Base-by-base conservation (phyloP, 2,888 invertebrate genomes). In the Aleiodes alternator region DNA sequence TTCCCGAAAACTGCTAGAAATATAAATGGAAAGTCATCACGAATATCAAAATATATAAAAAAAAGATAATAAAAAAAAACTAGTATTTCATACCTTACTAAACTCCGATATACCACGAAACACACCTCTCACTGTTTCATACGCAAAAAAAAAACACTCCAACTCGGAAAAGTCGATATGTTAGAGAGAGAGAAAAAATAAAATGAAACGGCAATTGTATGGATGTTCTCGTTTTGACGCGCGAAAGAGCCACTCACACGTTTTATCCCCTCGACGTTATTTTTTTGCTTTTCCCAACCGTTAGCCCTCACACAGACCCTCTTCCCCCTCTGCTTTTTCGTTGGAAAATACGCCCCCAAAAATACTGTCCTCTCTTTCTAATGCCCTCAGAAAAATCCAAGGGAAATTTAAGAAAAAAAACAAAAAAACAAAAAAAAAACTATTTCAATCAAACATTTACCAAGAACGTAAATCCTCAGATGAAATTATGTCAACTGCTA, bases 191-290 rank as follows among this genome's bases (percentile, higher is more conserved):
- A 56, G 16, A 38, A 34, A 23, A 64, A 64, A 64, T 43, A 23
- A 9, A 64, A 29, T 48, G 64, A 43, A 43, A 64, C 64, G 43
- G 9, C 43, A 43, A 43, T 43, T 16, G 43, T 48, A 61, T 43
- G 23, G 57, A 64, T 48, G 66, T 51, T 51, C 68, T 51, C 29
- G 34, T 68, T 51, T 68, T 68, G 53, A 51, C 50, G 68, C 68
- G 51, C 31, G 31, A 68, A 68, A 50, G 51, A 68, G 31, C 12
- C 51, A 68, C 68, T 51, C 68, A 31, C 14, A 68, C 64, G 64
- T 68, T 68, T 38, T 68, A 68, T 68, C 68, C 68, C 68, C 51
- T 50, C 31, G 14, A 53, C 53, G n/a, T 53, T 53, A 4, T 14
- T 38, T 6, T 9, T 9, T 64, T 64, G 34, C 48, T 64, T 64